Conservation (phyloP, 2,797 vertebrate species). For the Pseudochaenichthys georgianus region DNA sequence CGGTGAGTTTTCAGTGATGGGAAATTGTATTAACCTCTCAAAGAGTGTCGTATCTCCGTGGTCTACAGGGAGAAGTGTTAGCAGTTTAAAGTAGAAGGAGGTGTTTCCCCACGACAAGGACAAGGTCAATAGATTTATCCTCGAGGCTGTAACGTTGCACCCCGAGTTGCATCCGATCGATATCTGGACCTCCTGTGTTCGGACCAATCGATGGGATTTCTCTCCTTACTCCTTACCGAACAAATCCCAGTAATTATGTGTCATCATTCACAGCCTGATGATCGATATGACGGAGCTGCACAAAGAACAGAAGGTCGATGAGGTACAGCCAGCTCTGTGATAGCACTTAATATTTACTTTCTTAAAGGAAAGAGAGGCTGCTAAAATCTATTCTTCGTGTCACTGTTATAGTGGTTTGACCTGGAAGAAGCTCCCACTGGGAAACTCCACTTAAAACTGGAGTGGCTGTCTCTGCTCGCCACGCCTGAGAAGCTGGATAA, state of each 20-base stretch:
- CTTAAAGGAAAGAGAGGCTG: not conserved
- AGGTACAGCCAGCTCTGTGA: constrained; percentile 82
- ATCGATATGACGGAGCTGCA: constrained; percentile 95
- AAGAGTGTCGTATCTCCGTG: too few species aligned
- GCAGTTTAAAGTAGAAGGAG: constrained; percentile 17
- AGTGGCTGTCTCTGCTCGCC: constrained; percentile 94
- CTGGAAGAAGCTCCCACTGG: constrained; percentile 94
- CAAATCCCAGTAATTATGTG: constrained; percentile 48
- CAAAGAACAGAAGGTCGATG: constrained; percentile 95
- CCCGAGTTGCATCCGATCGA: constrained; percentile 37
- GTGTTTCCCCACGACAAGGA: constrained; percentile 28
- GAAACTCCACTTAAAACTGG: constrained; percentile 95
- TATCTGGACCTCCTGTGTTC: constrained; percentile 30
- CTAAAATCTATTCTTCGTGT: not conserved
- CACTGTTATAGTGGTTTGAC: constrained; percentile 91
- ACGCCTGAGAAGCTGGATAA: constrained; percentile 90
- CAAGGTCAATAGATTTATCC: constrained; percentile 38
- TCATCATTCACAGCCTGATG: constrained; percentile 87
- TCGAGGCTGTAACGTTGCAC: constrained; percentile 47
- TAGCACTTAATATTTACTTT: not conserved
- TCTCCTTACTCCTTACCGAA: constrained; percentile 18
- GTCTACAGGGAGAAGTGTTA: not conserved
- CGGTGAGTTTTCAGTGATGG: too few species aligned
- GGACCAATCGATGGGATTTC: constrained; percentile 45
- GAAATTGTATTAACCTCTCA: too few species aligned